These are phyloP conservation scores for Myotis lucifugus DNA, from an alignment of 2,113 vertebrate genomes.

Conservation along the genomic window DNA sequence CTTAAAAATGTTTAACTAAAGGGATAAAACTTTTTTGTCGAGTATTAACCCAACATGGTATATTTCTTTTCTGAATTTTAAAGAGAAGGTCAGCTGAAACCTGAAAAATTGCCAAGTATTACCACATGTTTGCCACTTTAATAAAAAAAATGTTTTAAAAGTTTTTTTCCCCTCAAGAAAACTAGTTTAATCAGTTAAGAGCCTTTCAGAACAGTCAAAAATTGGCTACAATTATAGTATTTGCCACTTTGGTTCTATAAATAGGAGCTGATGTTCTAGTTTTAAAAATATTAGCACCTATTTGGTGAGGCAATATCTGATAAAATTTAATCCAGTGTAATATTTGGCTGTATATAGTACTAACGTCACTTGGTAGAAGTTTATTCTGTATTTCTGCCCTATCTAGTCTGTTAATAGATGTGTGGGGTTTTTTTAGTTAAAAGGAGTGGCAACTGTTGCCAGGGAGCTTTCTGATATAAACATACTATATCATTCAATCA, in stretches of 20 bases:
- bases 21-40: not conserved
- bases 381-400: not conserved
- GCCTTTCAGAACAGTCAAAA: constrained; percentile 20
- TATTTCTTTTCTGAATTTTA: constrained; percentile 21
- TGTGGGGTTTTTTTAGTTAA: not conserved
- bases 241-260: not conserved
- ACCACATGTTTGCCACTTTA: constrained; percentile 30
- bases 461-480: not conserved
- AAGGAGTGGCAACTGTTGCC: not conserved
- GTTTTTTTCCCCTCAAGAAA: not conserved
- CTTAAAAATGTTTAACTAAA: not conserved
- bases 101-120: not conserved
- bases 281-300: not conserved
- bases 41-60: not conserved
- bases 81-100: constrained; percentile 1
- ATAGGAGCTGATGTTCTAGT: not conserved
- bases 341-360: not conserved
- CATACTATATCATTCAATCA: not conserved
- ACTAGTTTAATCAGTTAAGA: not conserved
- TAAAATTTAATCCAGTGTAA: not conserved
- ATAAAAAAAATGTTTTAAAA: not conserved
- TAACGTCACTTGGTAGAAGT: not conserved
- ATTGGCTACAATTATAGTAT: not conserved
- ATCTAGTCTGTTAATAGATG: not conserved
- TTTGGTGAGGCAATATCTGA: not conserved